These are phyloP conservation scores for Drosophila koepferae DNA, from an alignment of 2,888 invertebrate species.

Conservation along the genomic window DNA sequence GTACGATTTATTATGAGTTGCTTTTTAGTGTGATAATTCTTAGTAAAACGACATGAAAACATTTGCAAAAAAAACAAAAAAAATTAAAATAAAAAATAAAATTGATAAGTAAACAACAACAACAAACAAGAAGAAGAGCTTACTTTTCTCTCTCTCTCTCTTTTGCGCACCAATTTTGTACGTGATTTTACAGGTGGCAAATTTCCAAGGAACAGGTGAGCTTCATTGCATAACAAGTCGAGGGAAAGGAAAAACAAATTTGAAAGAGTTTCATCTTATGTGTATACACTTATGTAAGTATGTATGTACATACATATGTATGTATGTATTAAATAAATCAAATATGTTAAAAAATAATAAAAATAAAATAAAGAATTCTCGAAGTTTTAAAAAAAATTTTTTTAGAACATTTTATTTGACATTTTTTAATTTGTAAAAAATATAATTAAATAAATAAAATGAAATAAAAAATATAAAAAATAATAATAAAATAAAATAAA, in stretches of 20 bases:
- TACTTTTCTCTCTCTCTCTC: background rate
- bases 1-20: conserved; percentile 76
- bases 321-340: no score
- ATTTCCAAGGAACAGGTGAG: conserved; percentile 1
- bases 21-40: conserved; percentile 76
- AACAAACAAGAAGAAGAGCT: background rate
- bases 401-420: no score
- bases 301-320: no score
- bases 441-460: no score
- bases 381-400: no score
- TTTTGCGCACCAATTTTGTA: background rate
- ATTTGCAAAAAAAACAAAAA: no score
- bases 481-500: no score
- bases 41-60: conserved; percentile 59
- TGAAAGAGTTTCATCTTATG: background rate
- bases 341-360: no score
- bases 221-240: background rate
- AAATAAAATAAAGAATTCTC: no score
- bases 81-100: no score
- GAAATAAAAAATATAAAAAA: no score
- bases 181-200: background rate
- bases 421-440: no score
- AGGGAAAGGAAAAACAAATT: background rate
- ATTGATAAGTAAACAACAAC: conserved; percentile 30
- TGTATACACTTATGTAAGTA: background rate